A percentile compares a stretch with the other conserved stretches of the same genome.
Evolutionary conservation across 1,140 invertebrate species (phyloP).

Genomic region (Drosophila rhopaloa): DNA sequence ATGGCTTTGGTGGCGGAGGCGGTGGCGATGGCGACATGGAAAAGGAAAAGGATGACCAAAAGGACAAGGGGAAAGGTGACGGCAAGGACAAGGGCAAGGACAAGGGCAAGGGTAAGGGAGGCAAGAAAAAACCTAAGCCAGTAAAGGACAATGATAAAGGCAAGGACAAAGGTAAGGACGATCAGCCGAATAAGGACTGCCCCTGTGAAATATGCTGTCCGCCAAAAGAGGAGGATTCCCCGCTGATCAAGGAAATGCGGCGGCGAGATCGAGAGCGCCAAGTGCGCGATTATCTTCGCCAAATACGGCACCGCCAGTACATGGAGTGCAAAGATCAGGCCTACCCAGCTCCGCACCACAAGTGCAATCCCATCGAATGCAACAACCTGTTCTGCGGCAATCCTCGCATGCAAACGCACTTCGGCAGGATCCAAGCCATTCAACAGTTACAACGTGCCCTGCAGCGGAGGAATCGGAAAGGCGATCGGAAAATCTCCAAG

Average conservation of each 20-base stretch:
- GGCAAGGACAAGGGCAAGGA: neutral
- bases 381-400: conserved; percentile 26
- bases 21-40: neutral
- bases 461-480: neutral
- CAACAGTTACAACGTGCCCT: conserved; percentile 33
- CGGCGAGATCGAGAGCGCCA: conserved; percentile 18
- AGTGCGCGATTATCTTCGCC: conserved; percentile 32
- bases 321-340: neutral
- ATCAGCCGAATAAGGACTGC: conserved; percentile 15
- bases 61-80: neutral
- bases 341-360: conserved; percentile 19
- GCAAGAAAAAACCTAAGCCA: neutral
- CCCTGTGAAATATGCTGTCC: conserved; percentile 51
- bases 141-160: neutral
- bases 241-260: conserved; percentile 53
- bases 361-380: conserved; percentile 33
- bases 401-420: conserved; percentile 25
- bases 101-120: neutral
- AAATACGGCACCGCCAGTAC: conserved; percentile 39
- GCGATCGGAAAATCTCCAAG: neutral
- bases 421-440: conserved; percentile 41
- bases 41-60: neutral
- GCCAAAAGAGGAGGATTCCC: conserved; percentile 22
- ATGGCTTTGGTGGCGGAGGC: neutral
- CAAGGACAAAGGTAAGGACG: neutral